Percentiles rank a stretch among this genome's conserved stretches.
phyloP scores from a whole-genome alignment of 2,113 vertebrate genomes.

The Colaptes auratus region DNA sequence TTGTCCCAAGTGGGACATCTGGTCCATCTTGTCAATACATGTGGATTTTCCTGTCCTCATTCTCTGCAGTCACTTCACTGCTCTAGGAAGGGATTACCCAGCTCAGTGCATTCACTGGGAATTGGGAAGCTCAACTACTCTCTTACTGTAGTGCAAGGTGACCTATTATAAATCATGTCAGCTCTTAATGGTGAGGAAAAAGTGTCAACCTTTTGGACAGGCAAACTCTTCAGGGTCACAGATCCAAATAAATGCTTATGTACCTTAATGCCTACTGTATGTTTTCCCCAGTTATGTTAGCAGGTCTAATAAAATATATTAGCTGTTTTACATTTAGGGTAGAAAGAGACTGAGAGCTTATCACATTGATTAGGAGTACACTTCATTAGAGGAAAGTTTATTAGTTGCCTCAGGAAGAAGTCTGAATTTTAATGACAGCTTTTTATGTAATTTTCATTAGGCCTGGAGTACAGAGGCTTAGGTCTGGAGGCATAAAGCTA shows the following conservation, averaged over 20 bases:
- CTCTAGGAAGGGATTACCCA: background rate
- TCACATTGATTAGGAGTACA: constrained; percentile 48
- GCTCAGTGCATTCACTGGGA: background rate
- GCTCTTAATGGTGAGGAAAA: background rate
- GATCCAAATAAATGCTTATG: background rate
- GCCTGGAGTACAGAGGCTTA: constrained; percentile 8
- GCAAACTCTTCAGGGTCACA: background rate
- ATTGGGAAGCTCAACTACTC: background rate
- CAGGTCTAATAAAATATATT: background rate
- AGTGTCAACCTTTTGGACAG: background rate
- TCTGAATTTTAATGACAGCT: constrained; percentile 54
- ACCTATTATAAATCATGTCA: background rate
- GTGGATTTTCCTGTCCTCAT: background rate
- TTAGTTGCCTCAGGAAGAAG: constrained; percentile 57
- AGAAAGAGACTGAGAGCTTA: background rate
- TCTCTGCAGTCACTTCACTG: background rate
- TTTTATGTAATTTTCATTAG: constrained; percentile 62
- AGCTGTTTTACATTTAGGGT: background rate
- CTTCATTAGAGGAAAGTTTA: constrained; percentile 63
- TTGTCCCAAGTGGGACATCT: background rate
- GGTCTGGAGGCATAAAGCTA: constrained; percentile 50
- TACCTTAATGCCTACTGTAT: background rate
- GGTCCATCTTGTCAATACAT: background rate
- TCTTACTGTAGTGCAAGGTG: background rate
- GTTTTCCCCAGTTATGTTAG: background rate